A percentile compares a stretch with the other conserved stretches of the same genome.
phyloP scores from a whole-genome alignment of 2,113 vertebrate species.

The Phylloscopus trochilus region DNA sequence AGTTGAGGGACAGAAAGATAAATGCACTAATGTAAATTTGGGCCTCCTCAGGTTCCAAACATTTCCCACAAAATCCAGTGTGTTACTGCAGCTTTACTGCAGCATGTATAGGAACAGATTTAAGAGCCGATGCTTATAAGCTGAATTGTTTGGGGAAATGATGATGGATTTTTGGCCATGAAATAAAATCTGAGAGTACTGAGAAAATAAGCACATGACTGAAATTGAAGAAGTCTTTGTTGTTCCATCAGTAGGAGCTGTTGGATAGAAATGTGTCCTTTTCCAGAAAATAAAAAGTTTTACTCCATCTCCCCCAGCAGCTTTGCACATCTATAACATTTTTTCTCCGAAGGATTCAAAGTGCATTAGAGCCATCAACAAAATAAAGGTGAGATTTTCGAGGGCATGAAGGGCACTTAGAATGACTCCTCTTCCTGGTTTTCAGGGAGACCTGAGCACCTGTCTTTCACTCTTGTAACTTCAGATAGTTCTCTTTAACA shows the following conservation, averaged over 20 bases:
- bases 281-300: neutral
- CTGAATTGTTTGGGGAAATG: neutral
- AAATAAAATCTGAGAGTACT: neutral
- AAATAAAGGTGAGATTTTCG: constrained; percentile 25
- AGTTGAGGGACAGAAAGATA: neutral
- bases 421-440: neutral
- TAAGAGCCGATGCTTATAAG: neutral
- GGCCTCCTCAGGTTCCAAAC: neutral
- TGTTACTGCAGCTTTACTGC: neutral
- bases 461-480: neutral
- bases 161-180: neutral
- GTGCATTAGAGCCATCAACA: neutral
- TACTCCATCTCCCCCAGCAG: neutral
- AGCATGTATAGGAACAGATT: neutral
- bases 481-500: neutral
- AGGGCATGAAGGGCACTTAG: neutral
- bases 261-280: neutral
- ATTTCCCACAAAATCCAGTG: neutral
- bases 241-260: neutral
- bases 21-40: neutral
- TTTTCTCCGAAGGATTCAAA: constrained; percentile 15
- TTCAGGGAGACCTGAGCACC: neutral
- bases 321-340: neutral
- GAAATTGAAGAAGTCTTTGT: neutral
- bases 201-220: neutral